Base-by-base conservation (phyloP, 2,888 invertebrate genomes). In the Pseudolycoriella hygida region DNA sequence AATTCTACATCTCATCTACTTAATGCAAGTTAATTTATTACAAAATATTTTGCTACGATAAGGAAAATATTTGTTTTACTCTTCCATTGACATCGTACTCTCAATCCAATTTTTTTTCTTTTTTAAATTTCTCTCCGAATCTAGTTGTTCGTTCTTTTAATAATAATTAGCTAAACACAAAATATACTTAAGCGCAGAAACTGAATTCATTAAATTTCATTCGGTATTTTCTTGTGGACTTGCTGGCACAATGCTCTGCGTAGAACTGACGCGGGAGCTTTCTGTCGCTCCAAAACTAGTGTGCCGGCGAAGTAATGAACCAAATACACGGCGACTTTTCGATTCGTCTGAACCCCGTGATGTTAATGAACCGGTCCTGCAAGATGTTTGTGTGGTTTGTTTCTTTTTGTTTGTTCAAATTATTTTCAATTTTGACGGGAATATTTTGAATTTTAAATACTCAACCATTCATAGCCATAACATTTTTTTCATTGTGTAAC, bases 251-350 rank as follows among this genome's bases (percentile, higher is more conserved):
- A 41, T 47, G 30, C 44, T 46, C 46, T 47, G 48, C 25, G 46
- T 48, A 46, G 45, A 46, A 46, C 48, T 37, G 31, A 48, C 51
- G 34, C 53, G 20, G 17, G 39, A n/a, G 31, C 17, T 48, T 51
- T 56, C 56, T 18, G 57, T 55, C 8, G 55, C 57, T 47, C 56
- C 56, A 50, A 57, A 57, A 49, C 55, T 55, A 47, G 56, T 57
- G 49, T 57, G 57, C 49, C 57, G 56, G 46, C 57, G 51, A 44
- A 57, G 53, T 48, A 57, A 50, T 48, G 57, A 57, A 52, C 57
- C 57, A 53, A 57, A 56, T 30, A 51, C 56, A 46, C 55, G 55
- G 42, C 57, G 55, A 50, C 55, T 50, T 52, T 56, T 55, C 47
- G 56, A 54, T 50, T 56, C 57, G 50, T 57, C 57, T 30, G 56